Evolutionary conservation across 2,888 invertebrate genomes (phyloP).

Genomic region (Eupithecia abbreviata): DNA sequence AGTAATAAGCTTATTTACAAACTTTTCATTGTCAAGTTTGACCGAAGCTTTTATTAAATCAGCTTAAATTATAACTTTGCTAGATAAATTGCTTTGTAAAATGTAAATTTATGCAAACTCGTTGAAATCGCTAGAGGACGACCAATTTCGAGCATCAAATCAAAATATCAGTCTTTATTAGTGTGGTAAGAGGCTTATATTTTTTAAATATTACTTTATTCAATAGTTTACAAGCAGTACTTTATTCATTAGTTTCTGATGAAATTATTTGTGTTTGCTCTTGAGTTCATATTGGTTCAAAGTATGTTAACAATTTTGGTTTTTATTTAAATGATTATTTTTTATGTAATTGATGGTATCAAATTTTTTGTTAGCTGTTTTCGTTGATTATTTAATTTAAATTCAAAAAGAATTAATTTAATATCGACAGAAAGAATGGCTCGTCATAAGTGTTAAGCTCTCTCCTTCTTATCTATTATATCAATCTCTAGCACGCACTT

Average conservation of each 20-base stretch:
- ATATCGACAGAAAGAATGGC: neutral
- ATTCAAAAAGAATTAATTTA: no score
- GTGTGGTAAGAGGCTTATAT: conserved; percentile 6
- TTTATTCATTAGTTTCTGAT: neutral
- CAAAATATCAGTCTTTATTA: conserved; percentile 34
- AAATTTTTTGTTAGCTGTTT: neutral
- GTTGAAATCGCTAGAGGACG: conserved; percentile 34
- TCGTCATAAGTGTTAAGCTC: no score
- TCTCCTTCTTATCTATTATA: no score
- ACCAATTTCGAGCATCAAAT: conserved; percentile 30
- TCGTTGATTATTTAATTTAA: neutral
- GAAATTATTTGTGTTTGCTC: neutral
- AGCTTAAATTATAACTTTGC: conserved; percentile 38
- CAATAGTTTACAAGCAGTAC: neutral
- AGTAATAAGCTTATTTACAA: conserved; percentile 33
- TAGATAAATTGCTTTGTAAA: conserved; percentile 38
- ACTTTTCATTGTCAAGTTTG: conserved; percentile 34
- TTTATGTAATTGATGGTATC: neutral
- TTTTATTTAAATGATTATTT: neutral
- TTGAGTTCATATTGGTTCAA: neutral
- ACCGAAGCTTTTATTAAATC: conserved; percentile 35
- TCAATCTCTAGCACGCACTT: neutral
- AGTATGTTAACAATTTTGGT: neutral
- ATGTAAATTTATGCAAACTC: conserved; percentile 41
- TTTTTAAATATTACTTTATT: conserved; percentile 8